Evolutionary conservation across 1,140 invertebrate species (phyloP), one percentile per base, ranked within the genome.

Genomic region (Drosophila oshimai): DNA sequence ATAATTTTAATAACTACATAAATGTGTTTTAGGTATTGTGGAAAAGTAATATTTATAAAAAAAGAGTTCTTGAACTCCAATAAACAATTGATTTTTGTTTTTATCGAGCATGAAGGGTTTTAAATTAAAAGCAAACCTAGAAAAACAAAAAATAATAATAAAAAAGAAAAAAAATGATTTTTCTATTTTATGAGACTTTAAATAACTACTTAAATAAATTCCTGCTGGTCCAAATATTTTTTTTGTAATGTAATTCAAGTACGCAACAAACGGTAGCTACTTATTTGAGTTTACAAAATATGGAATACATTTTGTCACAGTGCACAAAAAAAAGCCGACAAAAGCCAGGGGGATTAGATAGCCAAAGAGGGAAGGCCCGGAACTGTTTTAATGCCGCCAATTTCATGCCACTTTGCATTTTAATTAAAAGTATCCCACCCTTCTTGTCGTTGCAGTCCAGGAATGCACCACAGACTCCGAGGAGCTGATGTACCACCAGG

Each of bases 381-480:
- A 29, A n/a, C 15, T n/a, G 42, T 51, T 67, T 64, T 74, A 42
- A 69, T 49, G 53, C 41, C 73, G 53, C 70, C 81, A 87, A 86
- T 86, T 86, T 88, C 73, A 87, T 77, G 81, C 68, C 73, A 87
- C 83, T 87, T 87, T 87, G 81, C 81, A 81, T 87, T 87, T 87
- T 87, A 87, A 87, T 87, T 87, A 87, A 87, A 84, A 87, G 58
- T 41, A 53, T 58, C 57, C 53, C 65, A 15, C 20, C 37, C 12
- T 31, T 44, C 13, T 46, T 81, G 17, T 13, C 39, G 33, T 79
- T 90, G 44, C 79, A 76, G 80, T 91, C 45, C 90, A 91, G 74
- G 90, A 91, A 86, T 91, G 89, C 74, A 88, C 90, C 69, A 91
- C 90, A 60, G 90, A 91, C 74, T 91, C 90, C 5, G 90, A 91